A percentile compares a stretch with the other conserved stretches of the same genome.
These are phyloP conservation scores for Hylaea fasciaria DNA, from an alignment of 2,888 invertebrate genomes.

Conservation along the genomic window DNA sequence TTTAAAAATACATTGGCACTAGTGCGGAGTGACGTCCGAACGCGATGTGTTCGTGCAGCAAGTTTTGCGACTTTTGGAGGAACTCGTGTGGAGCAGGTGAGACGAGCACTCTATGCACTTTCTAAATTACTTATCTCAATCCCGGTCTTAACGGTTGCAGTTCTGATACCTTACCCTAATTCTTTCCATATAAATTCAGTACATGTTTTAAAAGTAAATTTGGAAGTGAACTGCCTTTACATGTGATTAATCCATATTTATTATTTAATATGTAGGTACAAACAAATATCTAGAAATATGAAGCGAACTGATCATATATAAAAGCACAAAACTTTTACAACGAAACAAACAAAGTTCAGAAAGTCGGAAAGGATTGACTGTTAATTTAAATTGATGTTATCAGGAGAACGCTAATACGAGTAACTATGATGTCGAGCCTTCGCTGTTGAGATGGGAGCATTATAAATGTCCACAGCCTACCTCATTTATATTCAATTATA, in stretches of 20 bases:
- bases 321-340: not conserved
- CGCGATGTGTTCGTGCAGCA: conserved; percentile 82
- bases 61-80: conserved; percentile 82
- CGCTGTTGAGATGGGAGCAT: conserved; percentile 27
- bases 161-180: conserved; percentile 42
- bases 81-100: conserved; percentile 82
- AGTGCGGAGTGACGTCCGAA: conserved; percentile 72
- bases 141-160: conserved; percentile 9
- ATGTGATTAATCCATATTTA: too few species aligned
- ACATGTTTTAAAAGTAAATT: conserved; percentile 19
- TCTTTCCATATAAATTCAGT: conserved; percentile 50
- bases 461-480: conserved; percentile 29
- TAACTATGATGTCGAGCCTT: conserved; percentile 35
- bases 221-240: too few species aligned
- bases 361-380: conserved; percentile 15
- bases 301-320: too few species aligned
- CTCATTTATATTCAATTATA: conserved; percentile 29
- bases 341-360: conserved; percentile 18
- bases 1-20: conserved; percentile 84
- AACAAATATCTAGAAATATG: too few species aligned
- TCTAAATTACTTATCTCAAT: conserved; percentile 50
- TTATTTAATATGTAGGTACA: too few species aligned
- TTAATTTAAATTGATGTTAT: conserved; percentile 29
- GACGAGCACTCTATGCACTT: conserved; percentile 53
- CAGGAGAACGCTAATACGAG: conserved; percentile 30